These are phyloP conservation scores for Geococcyx californianus DNA, from an alignment of 2,113 vertebrate species.

Conservation along the genomic window DNA sequence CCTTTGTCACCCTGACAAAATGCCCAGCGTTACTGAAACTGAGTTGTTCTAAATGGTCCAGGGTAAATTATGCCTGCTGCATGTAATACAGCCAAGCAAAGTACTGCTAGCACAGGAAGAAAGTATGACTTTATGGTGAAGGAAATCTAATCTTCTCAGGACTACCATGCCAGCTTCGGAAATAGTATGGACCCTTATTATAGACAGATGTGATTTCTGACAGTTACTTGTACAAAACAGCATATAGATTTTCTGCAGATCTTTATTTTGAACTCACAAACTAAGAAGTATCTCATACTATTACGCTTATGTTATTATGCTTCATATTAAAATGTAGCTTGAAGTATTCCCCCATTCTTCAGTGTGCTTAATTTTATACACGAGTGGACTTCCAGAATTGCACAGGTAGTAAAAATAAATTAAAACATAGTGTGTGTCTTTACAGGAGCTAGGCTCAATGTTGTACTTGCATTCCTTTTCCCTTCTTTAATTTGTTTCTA, in stretches of 20 bases:
- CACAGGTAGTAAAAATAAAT: background rate
- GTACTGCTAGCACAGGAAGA: background rate
- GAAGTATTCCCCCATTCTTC: background rate
- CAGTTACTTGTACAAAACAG: background rate
- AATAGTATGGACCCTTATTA: background rate
- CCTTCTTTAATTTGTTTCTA: background rate
- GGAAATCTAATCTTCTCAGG: background rate
- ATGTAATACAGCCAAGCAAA: background rate
- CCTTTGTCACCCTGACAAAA: background rate
- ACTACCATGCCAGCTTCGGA: background rate
- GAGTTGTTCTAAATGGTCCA: background rate
- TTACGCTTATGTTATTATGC: background rate
- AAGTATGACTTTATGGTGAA: background rate
- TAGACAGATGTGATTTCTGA: background rate
- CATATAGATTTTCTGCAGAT: background rate
- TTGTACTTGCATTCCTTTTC: background rate
- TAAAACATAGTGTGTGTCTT: background rate
- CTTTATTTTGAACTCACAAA: background rate
- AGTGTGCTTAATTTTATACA: background rate
- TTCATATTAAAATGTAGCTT: background rate
- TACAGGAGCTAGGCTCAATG: background rate
- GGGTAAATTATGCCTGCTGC: background rate
- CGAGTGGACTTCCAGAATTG: background rate
- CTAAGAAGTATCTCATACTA: background rate
- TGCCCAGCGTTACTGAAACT: background rate